phyloP scores from a whole-genome alignment of 1,140 invertebrate species.

The Agraylea sexmaculata region DNA sequence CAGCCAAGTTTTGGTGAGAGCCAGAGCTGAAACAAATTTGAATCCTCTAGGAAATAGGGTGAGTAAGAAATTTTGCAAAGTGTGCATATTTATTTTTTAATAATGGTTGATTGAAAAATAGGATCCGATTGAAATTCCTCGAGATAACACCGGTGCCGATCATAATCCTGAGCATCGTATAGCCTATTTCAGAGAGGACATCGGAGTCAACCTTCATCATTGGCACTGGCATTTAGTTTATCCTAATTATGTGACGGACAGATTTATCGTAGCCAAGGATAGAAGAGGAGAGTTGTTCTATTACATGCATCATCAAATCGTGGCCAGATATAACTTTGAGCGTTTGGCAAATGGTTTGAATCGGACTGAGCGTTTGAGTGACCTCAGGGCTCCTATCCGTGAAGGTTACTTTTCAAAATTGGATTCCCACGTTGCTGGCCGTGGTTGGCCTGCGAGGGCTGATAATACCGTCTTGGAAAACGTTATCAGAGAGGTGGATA shows the following conservation, averaged over 20 bases:
- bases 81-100: too few species aligned
- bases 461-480: slow-evolving; percentile 17
- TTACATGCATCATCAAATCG: slow-evolving; percentile 29
- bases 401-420: slow-evolving; percentile 28
- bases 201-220: slow-evolving; percentile 30
- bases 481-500: slow-evolving; percentile 18
- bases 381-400: slow-evolving; percentile 21
- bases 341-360: slow-evolving; percentile 24
- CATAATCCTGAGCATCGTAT: slow-evolving; percentile 27
- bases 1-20: slow-evolving; percentile 38
- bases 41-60: slow-evolving; percentile 39
- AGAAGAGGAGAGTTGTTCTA: slow-evolving; percentile 22
- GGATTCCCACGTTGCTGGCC: slow-evolving; percentile 22
- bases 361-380: slow-evolving; percentile 18
- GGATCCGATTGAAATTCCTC: slow-evolving; percentile 15
- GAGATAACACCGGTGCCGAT: slow-evolving; percentile 23
- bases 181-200: slow-evolving; percentile 33
- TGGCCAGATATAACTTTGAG: slow-evolving; percentile 26
- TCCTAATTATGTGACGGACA: too few species aligned
- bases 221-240: slow-evolving; percentile 31
- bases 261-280: slow-evolving; percentile 23
- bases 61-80: slow-evolving; percentile 24
- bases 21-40: slow-evolving; percentile 42
- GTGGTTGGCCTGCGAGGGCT: slow-evolving; percentile 20
- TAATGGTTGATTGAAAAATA: too few species aligned